phyloP scores from a whole-genome alignment of 2,797 vertebrate species.

The Sphenopsis melanotis region DNA sequence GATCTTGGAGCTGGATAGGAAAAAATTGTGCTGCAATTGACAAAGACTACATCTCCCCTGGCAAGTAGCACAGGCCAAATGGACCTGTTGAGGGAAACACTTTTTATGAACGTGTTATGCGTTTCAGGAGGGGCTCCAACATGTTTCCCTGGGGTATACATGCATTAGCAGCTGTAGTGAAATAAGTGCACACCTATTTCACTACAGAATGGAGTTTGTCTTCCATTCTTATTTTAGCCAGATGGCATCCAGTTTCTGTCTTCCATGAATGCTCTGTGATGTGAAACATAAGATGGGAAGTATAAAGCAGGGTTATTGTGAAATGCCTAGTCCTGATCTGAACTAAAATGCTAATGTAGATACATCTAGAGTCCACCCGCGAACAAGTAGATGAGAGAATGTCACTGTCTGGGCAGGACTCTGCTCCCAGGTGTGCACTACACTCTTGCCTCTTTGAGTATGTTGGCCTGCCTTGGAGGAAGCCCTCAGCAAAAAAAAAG shows the following conservation, averaged over 20 bases:
- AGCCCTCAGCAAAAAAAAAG: not conserved
- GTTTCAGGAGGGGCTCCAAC: not conserved
- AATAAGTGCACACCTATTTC: not conserved
- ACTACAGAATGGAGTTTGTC: not conserved
- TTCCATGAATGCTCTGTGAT: not conserved
- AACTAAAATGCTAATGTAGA: not conserved
- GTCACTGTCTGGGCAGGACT: not conserved
- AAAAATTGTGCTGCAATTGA: rapidly evolving
- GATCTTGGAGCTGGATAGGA: not conserved
- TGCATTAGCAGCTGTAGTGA: not conserved
- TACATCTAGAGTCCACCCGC: not conserved
- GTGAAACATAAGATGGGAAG: not conserved
- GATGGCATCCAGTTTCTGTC: not conserved
- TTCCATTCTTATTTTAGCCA: not conserved
- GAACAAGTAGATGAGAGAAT: not conserved
- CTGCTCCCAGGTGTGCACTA: not conserved
- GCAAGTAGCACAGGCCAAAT: not conserved
- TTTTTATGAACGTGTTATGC: not conserved
- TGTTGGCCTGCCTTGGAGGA: not conserved
- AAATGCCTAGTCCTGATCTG: not conserved
- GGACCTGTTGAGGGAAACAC: not conserved
- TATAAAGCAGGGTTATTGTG: not conserved
- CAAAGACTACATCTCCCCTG: not conserved
- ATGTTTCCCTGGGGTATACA: not conserved
- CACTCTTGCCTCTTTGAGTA: not conserved